Conservation (phyloP, 2,113 vertebrate species). For the Platanista minor region DNA sequence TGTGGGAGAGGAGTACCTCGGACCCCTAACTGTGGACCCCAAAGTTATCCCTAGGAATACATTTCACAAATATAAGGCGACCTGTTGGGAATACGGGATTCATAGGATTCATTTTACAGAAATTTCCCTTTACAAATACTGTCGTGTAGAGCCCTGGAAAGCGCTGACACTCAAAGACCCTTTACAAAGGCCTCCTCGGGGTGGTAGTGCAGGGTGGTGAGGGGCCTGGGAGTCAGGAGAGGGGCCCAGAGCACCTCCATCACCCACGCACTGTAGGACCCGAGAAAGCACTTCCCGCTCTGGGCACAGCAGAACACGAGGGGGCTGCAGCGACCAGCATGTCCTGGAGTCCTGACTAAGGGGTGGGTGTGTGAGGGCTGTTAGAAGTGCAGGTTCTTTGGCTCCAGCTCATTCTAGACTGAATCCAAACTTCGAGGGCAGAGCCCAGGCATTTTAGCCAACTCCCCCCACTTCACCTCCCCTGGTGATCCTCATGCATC, state of each 20-base stretch:
- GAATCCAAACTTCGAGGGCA: not conserved
- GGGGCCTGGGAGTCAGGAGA: not conserved
- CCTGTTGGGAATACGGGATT: not conserved
- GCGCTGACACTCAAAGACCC: not conserved
- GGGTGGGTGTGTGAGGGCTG: not conserved
- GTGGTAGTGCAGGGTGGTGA: not conserved
- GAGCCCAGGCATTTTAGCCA: not conserved
- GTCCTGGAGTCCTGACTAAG: not conserved
- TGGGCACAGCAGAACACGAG: not conserved
- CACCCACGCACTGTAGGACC: not conserved
- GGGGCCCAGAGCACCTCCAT: not conserved
- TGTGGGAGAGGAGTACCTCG: not conserved
- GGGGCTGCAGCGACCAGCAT: not conserved
- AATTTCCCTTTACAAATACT: not conserved
- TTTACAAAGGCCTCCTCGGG: not conserved
- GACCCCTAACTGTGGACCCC: not conserved
- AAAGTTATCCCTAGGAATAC: not conserved
- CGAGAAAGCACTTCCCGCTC: not conserved
- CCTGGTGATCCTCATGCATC: not conserved
- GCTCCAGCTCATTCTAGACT: not conserved
- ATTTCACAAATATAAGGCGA: not conserved
- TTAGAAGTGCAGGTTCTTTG: not conserved
- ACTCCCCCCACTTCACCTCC: not conserved
- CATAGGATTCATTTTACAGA: not conserved
- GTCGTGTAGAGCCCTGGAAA: not conserved